A percentile compares a stretch with the other conserved stretches of the same genome.
phyloP scores from a whole-genome alignment of 2,797 vertebrate genomes.

The Enoplosus armatus region DNA sequence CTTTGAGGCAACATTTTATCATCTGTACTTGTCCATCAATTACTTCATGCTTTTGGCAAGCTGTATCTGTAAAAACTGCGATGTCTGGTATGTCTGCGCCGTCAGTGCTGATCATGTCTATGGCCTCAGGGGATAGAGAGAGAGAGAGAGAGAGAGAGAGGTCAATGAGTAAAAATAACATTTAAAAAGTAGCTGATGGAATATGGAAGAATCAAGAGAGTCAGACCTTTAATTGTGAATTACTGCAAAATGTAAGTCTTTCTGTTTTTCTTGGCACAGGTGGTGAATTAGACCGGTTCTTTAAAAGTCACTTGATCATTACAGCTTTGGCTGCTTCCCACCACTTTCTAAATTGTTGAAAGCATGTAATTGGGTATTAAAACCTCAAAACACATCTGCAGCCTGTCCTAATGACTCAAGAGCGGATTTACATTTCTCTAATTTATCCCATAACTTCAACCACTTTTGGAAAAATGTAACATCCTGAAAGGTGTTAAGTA shows the following conservation, averaged over 20 bases:
- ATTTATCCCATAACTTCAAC: slow-evolving; percentile 44
- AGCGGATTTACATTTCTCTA: slow-evolving; percentile 57
- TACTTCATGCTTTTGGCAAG: slow-evolving; percentile 63
- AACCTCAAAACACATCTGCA: slow-evolving; percentile 58
- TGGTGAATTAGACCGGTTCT: slow-evolving; percentile 13
- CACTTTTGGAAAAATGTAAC: slow-evolving; percentile 22
- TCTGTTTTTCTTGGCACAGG: slow-evolving; percentile 11
- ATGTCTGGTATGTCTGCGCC: slow-evolving; percentile 62
- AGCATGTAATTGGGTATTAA: slow-evolving; percentile 56
- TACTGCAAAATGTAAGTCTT: background rate
- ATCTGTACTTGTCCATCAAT: slow-evolving; percentile 71
- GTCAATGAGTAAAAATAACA: slow-evolving; percentile 50
- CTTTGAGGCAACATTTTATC: slow-evolving; percentile 69
- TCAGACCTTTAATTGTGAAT: slow-evolving; percentile 9
- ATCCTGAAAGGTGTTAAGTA: slow-evolving; percentile 43
- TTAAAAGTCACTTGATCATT: slow-evolving; percentile 31
- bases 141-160: background rate
- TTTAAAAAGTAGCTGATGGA: slow-evolving; percentile 23
- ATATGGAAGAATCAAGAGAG: slow-evolving; percentile 8
- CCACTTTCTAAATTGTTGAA: slow-evolving; percentile 31
- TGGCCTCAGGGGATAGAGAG: slow-evolving; percentile 50
- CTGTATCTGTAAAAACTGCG: slow-evolving; percentile 48
- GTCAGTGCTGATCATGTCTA: slow-evolving; percentile 69
- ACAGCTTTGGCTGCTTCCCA: slow-evolving; percentile 23
- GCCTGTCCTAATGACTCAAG: slow-evolving; percentile 50